A percentile compares a stretch with the other conserved stretches of the same genome.
These are phyloP conservation scores for Riparia riparia DNA, from an alignment of 2,113 vertebrate species.

Conservation along the genomic window DNA sequence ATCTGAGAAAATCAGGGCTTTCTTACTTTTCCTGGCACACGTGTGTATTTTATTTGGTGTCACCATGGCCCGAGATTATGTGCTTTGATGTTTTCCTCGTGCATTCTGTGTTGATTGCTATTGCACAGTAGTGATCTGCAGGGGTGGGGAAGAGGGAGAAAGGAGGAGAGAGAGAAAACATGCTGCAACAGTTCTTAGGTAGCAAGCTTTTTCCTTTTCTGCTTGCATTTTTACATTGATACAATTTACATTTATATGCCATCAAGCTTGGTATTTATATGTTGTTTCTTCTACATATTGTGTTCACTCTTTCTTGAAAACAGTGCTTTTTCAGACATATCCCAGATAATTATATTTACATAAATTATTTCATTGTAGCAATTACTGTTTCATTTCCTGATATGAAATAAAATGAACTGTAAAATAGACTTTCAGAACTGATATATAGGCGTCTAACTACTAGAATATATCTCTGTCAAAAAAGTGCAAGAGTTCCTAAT, in stretches of 20 bases:
- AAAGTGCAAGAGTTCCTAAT: neutral
- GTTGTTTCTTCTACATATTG: neutral
- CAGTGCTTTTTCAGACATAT: neutral
- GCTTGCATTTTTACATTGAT: neutral
- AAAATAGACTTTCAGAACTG: neutral
- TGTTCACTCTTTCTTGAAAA: neutral
- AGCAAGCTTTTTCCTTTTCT: neutral
- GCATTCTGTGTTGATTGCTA: neutral
- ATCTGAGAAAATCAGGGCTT: neutral
- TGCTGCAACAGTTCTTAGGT: neutral
- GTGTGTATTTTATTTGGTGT: neutral
- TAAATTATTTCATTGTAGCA: neutral
- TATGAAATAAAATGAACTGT: neutral
- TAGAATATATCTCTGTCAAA: neutral
- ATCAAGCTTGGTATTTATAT: neutral
- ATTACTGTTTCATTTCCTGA: neutral
- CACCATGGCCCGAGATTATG: accelerated
- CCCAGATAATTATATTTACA: neutral
- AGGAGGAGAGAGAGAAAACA: neutral
- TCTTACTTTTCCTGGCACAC: neutral
- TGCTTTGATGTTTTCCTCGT: neutral
- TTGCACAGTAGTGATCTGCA: neutral
- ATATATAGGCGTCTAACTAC: neutral
- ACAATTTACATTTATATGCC: neutral
- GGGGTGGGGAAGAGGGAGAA: neutral